A percentile compares a stretch with the other conserved stretches of the same genome.
phyloP scores from a whole-genome alignment of 2,888 invertebrate species.

The Arge pagana region DNA sequence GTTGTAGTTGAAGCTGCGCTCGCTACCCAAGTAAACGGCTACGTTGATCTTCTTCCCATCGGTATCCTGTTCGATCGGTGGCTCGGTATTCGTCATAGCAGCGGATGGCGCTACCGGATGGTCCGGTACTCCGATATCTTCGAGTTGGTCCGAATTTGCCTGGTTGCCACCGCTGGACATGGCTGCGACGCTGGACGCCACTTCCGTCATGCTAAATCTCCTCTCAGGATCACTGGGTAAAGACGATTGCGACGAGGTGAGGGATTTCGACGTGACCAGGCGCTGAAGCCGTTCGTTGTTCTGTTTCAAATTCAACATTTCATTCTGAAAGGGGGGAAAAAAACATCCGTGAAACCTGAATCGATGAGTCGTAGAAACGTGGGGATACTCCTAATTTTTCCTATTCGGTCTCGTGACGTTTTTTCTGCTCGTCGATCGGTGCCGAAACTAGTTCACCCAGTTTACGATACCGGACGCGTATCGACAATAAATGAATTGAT shows the following conservation, averaged over 20 bases:
- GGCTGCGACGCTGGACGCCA: conserved; percentile 49
- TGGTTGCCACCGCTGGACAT: conserved; percentile 48
- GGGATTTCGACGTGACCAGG: conserved; percentile 69
- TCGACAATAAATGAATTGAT: no score
- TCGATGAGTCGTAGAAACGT: no score
- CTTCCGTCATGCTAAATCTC: conserved; percentile 58
- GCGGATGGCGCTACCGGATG: conserved; percentile 42
- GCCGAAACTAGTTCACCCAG: no score
- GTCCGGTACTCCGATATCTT: conserved; percentile 48
- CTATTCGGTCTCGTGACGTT: no score
- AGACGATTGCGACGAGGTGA: conserved; percentile 63
- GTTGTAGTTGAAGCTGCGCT: conserved; percentile 65
- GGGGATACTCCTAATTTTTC: no score
- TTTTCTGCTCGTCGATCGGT: no score
- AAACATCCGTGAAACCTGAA: conserved; percentile 12
- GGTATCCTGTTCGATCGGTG: conserved; percentile 62
- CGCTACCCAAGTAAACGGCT: conserved; percentile 81
- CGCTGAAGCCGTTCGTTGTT: conserved; percentile 94
- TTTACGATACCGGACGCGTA: no score
- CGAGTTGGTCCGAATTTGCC: conserved; percentile 44
- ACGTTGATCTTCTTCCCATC: conserved; percentile 89
- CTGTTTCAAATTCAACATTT: conserved; percentile 95
- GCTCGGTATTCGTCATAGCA: conserved; percentile 40
- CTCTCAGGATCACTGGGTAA: conserved; percentile 56
- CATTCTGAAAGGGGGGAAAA: conserved; percentile 72